Conservation (phyloP, 2,797 vertebrate species). For the Girardinus metallicus region DNA sequence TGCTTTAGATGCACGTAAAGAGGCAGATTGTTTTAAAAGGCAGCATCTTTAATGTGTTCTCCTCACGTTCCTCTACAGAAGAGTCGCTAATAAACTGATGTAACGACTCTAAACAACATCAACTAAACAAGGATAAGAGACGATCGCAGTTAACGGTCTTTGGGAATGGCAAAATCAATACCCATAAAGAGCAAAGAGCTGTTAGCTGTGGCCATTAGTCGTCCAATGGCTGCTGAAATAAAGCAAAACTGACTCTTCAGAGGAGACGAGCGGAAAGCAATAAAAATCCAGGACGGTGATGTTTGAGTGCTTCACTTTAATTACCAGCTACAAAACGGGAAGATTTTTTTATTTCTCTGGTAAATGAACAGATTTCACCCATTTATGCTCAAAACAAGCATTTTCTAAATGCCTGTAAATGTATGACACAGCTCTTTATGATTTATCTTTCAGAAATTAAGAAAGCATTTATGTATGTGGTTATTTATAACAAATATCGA, state of each 20-base stretch:
- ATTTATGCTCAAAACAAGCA: neutral
- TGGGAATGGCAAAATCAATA: conserved; percentile 54
- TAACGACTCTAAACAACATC: conserved; percentile 55
- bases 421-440: neutral
- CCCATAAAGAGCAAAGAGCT: conserved; percentile 55
- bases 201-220: conserved; percentile 57
- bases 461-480: neutral
- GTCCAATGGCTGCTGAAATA: conserved; percentile 58
- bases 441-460: neutral
- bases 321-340: neutral
- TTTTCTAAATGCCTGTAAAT: neutral
- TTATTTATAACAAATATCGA: neutral
- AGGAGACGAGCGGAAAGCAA: conserved; percentile 37
- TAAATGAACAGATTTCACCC: neutral
- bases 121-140: conserved; percentile 57
- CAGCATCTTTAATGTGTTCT: neutral
- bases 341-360: neutral
- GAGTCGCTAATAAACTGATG: conserved; percentile 40
- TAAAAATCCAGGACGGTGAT: neutral
- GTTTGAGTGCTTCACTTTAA: neutral
- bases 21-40: neutral
- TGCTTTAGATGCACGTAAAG: neutral
- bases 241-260: conserved; percentile 53
- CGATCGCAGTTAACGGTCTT: conserved; percentile 32
- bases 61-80: conserved; percentile 16